Evolutionary conservation across 1,140 invertebrate species (phyloP).

Genomic region (Bombus sylvicola): DNA sequence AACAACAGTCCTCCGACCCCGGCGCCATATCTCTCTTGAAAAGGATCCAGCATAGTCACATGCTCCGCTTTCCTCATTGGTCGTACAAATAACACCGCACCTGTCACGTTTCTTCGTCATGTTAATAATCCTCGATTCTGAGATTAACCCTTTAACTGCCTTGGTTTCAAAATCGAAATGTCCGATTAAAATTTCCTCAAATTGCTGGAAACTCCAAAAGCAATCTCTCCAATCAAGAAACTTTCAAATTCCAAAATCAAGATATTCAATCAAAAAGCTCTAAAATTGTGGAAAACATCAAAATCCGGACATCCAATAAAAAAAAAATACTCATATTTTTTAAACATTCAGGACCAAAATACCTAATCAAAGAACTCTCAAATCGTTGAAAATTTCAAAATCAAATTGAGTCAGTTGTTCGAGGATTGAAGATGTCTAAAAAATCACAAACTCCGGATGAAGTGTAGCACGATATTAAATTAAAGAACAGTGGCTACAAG

Average conservation of each 20-base stretch:
- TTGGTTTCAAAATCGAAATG: not conserved
- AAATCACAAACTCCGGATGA: not conserved
- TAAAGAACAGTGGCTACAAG: not conserved
- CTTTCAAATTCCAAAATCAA: not conserved
- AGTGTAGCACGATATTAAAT: not conserved
- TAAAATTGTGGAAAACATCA: not conserved
- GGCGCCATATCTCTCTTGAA: slow-evolving; percentile 90
- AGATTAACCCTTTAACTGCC: not conserved
- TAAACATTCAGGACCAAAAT: not conserved
- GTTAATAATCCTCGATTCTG: not conserved
- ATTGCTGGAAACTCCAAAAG: not conserved
- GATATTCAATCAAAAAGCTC: not conserved
- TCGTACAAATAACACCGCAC: slow-evolving; percentile 90
- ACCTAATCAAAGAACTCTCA: not conserved
- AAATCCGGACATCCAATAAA: too few species aligned
- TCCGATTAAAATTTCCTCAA: not conserved
- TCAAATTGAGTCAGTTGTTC: not conserved
- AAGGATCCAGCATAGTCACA: slow-evolving; percentile 94
- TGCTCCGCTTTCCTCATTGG: slow-evolving; percentile 91
- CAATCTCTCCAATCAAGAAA: too few species aligned
- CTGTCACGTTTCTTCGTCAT: slow-evolving; percentile 75
- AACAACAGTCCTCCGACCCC: slow-evolving; percentile 91
- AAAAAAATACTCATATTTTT: too few species aligned
- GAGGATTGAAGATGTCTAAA: not conserved
- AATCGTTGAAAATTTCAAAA: not conserved